A percentile compares a stretch with the other conserved stretches of the same genome.
phyloP scores from a whole-genome alignment of 2,113 vertebrate species.

The Tor tambroides region DNA sequence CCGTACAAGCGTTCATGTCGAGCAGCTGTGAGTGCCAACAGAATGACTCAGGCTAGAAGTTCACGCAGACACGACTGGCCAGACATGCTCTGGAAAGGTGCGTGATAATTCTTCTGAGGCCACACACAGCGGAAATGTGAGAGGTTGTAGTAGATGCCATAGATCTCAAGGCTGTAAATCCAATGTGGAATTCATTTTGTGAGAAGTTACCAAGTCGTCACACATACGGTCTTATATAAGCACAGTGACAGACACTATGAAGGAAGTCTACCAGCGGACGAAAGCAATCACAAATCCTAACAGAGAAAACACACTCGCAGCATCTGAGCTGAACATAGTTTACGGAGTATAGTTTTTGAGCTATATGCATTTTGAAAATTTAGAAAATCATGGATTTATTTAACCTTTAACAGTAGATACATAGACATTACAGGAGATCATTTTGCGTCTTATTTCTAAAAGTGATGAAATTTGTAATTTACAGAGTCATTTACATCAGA shows the following conservation, averaged over 20 bases:
- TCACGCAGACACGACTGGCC: conserved; percentile 3
- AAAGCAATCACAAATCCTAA: neutral
- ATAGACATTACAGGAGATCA: neutral
- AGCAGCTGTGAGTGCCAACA: conserved; percentile 31
- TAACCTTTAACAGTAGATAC: neutral
- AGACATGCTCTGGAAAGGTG: conserved; percentile 29
- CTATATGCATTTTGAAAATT: neutral
- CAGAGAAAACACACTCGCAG: neutral
- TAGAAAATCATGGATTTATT: neutral
- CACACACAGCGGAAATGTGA: conserved; percentile 27
- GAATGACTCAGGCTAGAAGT: neutral
- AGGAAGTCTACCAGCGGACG: neutral
- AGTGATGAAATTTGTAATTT: neutral
- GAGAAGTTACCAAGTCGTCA: neutral
- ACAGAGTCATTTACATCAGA: neutral
- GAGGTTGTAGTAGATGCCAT: neutral
- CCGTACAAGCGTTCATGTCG: neutral
- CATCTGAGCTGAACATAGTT: neutral
- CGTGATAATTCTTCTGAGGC: conserved; percentile 26
- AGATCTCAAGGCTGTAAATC: conserved; percentile 2
- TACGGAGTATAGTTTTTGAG: neutral
- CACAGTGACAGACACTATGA: neutral
- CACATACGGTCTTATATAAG: neutral
- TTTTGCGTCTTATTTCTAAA: neutral
- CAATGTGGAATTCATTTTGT: neutral